Base-by-base conservation (phyloP, 1,140 invertebrate genomes). In the Musca vetustissima region DNA sequence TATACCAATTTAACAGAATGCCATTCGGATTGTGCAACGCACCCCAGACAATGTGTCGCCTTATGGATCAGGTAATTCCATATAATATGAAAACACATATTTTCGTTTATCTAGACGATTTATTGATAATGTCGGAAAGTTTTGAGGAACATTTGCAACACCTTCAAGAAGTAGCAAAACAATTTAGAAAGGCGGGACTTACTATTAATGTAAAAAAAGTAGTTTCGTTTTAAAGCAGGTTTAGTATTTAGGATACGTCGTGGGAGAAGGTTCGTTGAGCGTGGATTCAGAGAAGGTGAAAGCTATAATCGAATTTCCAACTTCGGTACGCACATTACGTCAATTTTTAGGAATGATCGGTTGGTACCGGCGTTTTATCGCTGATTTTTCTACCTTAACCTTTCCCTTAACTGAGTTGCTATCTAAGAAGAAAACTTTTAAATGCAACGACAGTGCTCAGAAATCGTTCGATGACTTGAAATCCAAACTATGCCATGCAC, bases 381-480 rank as follows among this genome's bases (percentile, higher is more conserved):
- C 14, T 19, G 48, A 49, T 49, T 49, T n/a, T 49, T 15, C 48
- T n/a, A n/a, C 48, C 14, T 15, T 49, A 14, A 49, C 48, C 15
- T 14, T 15, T 49, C 15, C 48, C 6, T 49, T 49, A 19, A 49
- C 48, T 15, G 48, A 49, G 17, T 49, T 49, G 48, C 48, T 49
- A 52, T 52, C 49, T 9, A 52, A 52, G 21, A n/a, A 21, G 4
- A 52, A 52, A 19, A 17, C 9, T 52, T 52, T 52, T 52, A 21
- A 19, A 11, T 69, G 50, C 50, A 66, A 19, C 7, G 4, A 15
- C 4, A 53, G 61, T 21, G 69, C 69, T 1, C 52, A 59, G 32
- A 24, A 59, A 8, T 11, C 69, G 2, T 79, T 79, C 53, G 49
- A 71, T 13, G 53, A 8, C 0, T 66, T 75, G n/a, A 73, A 73